Conservation (phyloP, 2,797 vertebrate species). For the Corythornis leucogaster region DNA sequence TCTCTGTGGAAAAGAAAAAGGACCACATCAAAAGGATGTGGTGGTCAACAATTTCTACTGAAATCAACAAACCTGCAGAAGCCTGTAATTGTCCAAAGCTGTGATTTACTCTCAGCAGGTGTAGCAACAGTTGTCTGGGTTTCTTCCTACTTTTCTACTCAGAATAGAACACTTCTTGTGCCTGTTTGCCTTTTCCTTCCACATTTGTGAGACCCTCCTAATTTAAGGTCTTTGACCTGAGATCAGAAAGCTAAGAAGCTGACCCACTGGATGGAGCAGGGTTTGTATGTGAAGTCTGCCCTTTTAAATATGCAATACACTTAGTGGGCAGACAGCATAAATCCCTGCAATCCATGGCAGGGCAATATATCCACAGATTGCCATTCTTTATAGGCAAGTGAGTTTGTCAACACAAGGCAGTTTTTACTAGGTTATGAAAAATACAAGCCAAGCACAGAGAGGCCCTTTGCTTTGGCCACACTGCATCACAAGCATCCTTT, state of each 20-base stretch:
- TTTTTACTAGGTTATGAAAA: background rate
- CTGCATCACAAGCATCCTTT: background rate
- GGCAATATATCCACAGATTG: background rate
- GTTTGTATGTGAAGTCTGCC: background rate
- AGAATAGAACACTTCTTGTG: background rate
- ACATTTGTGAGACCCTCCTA: background rate
- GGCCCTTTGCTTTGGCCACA: background rate
- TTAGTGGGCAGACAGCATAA: background rate
- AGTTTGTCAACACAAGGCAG: background rate
- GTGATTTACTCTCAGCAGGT: background rate
- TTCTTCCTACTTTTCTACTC: background rate
- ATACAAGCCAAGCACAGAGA: background rate
- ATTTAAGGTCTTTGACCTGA: background rate
- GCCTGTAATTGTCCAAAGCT: background rate
- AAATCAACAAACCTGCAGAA: background rate
- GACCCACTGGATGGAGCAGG: background rate
- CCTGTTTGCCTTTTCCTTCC: background rate
- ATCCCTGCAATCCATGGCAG: background rate
- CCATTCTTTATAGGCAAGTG: background rate
- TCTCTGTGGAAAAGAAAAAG: background rate
- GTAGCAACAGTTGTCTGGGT: background rate
- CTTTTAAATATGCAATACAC: background rate
- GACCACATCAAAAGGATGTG: background rate
- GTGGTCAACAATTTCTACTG: background rate
- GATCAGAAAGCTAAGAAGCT: background rate